Evolutionary conservation across 2,113 vertebrate genomes (phyloP).

Genomic region (Entomyzon cyanotis): DNA sequence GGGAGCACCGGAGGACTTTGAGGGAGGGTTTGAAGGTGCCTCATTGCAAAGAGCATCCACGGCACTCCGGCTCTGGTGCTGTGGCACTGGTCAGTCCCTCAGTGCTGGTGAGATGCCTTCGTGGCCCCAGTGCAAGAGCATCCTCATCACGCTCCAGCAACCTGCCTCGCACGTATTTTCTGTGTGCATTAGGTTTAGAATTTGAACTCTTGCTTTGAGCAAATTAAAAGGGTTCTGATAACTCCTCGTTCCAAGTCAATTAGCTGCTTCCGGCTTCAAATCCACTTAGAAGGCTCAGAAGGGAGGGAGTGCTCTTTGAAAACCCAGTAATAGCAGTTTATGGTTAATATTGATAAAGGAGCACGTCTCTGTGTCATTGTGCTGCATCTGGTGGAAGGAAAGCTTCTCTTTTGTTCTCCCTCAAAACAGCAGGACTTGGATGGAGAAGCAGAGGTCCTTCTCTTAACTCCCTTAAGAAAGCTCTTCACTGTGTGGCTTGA

Average conservation of each 20-base stretch:
- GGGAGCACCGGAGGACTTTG: not conserved
- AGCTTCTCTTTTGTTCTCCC: not conserved
- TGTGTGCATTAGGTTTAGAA: not conserved
- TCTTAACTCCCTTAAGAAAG: not conserved
- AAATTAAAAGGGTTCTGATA: conserved; percentile 24
- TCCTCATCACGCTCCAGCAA: not conserved
- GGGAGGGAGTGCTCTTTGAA: not conserved
- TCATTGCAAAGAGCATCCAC: rapidly evolving
- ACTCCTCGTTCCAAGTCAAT: not conserved
- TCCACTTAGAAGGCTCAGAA: not conserved
- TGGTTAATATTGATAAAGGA: conserved; percentile 3
- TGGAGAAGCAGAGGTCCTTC: not conserved
- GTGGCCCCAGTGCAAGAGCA: not conserved
- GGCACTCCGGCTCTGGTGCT: rapidly evolving
- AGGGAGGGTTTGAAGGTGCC: not conserved
- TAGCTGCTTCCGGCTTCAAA: conserved; percentile 26
- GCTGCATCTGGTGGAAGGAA: not conserved
- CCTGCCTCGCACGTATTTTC: not conserved
- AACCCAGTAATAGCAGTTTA: not conserved
- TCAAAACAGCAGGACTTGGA: not conserved
- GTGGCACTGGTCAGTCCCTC: rapidly evolving
- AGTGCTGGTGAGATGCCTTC: not conserved
- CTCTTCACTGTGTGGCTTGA: not conserved
- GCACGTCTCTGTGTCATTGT: not conserved
- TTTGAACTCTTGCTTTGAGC: not conserved